Conservation (phyloP, 2,113 vertebrate species). For the Peromyscus leucopus region DNA sequence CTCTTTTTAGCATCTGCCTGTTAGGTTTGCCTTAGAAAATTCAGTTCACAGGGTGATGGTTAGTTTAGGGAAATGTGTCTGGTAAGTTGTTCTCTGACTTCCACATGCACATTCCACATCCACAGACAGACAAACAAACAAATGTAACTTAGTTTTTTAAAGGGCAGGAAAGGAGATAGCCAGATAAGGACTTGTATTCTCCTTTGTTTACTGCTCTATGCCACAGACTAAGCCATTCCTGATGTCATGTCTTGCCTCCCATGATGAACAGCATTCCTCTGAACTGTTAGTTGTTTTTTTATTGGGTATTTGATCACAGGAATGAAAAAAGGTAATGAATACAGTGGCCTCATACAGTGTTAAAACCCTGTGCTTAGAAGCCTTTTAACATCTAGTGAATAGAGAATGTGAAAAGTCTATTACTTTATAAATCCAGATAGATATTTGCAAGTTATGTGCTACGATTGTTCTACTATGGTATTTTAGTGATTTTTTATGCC, state of each 20-base stretch:
- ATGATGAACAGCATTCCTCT: neutral
- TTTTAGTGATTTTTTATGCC: neutral
- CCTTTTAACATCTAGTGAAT: neutral
- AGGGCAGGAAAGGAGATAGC: neutral
- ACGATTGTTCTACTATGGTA: neutral
- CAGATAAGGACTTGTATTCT: neutral
- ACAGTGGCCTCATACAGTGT: neutral
- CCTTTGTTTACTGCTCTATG: neutral
- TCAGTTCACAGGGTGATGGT: neutral
- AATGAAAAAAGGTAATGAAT: neutral
- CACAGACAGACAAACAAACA: neutral
- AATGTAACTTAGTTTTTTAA: neutral
- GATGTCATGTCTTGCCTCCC: neutral
- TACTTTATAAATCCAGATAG: neutral
- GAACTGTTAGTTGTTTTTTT: neutral
- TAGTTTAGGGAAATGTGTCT: constrained; percentile 8
- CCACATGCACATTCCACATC: neutral
- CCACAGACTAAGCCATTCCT: neutral
- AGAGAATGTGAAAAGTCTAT: neutral
- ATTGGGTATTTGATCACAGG: neutral
- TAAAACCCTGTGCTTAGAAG: neutral
- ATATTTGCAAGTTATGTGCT: neutral
- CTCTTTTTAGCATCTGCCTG: constrained; percentile 12
- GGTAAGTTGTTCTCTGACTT: neutral
- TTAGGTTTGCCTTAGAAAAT: neutral